Evolutionary conservation across 2,888 invertebrate genomes (phyloP), one percentile per base, ranked within the genome.

Genomic region (Chloroclysta siterata): DNA sequence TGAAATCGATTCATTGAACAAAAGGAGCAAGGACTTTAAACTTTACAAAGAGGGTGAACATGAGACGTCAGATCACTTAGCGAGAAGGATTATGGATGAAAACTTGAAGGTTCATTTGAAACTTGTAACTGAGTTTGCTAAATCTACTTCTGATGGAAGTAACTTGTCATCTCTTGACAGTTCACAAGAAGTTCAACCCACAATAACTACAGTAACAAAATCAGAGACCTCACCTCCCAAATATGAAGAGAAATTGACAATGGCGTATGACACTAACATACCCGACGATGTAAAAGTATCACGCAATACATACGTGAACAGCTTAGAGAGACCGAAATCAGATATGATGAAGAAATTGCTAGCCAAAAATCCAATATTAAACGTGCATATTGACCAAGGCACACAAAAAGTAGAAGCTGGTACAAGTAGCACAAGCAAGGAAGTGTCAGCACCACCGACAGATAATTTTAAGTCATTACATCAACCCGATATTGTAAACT

Each of bases 231-330:
- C 80, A 6, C 84, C 88, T 1, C 57, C 76, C 1, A 91, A 89
- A 78, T 89, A 88, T 63, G 90, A 93, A 66, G 92, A 93, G 52
- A 93, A 92, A 73, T 58, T 90, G 47, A 82, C 84, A 10, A 87
- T 93, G 83, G 82, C 84, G 22, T 94, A 94, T 62, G 94, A 94
- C 67, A 94, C 94, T 0, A 95, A 95, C 68, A 90, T 95, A 65
- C 94, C 95, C 7, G 95, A 95, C 78, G 95, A 95, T 74, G 86
- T 95, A 63, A 95, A 95, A 86, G 94, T 95, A 13, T 94, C 95
- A 0, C 87, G 94, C 48, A 94, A 94, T 77, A 92, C 94, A 7
- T 93, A 94, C 65, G 93, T 83, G 1, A 95, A 94, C 46, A 94
- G 94, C 71, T 83, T 95, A 72, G 95, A 95, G 76, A 87, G 94